A percentile compares a stretch with the other conserved stretches of the same genome.
phyloP scores from a whole-genome alignment of 2,113 vertebrate species.

The Reinhardtius hippoglossoides region DNA sequence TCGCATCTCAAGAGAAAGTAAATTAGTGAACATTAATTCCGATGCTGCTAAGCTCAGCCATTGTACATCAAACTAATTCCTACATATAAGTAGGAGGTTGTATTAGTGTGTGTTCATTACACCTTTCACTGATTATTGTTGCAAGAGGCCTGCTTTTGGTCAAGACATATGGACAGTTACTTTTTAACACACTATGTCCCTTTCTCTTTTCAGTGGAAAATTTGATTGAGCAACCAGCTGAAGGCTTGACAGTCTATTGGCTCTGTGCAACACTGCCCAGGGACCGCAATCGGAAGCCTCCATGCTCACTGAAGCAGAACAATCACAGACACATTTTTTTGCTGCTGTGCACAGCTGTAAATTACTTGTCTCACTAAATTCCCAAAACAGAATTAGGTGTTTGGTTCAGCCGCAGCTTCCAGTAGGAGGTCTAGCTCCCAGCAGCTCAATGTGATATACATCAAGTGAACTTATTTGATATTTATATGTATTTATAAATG shows the following conservation, averaged over 20 bases:
- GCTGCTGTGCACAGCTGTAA: constrained; percentile 57
- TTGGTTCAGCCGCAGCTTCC: constrained; percentile 37
- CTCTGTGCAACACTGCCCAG: constrained; percentile 25
- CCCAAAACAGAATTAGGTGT: constrained; percentile 27
- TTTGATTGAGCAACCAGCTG: constrained; percentile 3
- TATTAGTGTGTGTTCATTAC: too few relatives aligned
- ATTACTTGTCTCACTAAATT: constrained; percentile 56
- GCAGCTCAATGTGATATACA: neutral
- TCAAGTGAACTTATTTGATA: constrained; percentile 1
- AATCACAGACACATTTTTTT: constrained; percentile 36
- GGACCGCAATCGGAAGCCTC: constrained; percentile 25
- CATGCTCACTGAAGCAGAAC: constrained; percentile 39
- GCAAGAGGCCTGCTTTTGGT: too few relatives aligned
- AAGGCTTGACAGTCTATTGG: constrained; percentile 27
- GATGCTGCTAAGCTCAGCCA: too few relatives aligned
- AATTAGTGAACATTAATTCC: too few relatives aligned
- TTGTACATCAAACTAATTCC: too few relatives aligned
- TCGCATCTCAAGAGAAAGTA: too few relatives aligned
- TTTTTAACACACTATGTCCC: too few relatives aligned
- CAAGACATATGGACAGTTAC: too few relatives aligned
- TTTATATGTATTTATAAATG: neutral
- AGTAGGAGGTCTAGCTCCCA: constrained; percentile 24
- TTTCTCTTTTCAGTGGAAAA: too few relatives aligned
- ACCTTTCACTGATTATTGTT: too few relatives aligned
- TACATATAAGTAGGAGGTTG: too few relatives aligned